Conservation (phyloP, 2,888 invertebrate species). For the Panorpa germanica region DNA sequence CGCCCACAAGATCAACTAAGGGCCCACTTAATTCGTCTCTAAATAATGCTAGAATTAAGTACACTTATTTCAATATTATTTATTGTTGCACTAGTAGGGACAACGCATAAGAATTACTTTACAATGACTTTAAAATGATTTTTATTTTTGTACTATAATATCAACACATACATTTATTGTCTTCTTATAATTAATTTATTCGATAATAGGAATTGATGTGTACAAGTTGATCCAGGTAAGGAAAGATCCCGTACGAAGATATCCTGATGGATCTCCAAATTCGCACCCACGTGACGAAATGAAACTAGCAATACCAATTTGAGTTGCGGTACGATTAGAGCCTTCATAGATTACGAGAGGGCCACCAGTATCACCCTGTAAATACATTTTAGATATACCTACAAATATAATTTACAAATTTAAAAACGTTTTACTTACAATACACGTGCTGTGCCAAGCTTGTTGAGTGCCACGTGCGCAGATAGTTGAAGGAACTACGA, state of each 20-base stretch:
- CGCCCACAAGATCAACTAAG: too few species aligned
- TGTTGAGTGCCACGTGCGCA: conserved; percentile 11
- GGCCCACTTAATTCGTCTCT: too few species aligned
- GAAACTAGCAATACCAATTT: conserved; percentile 13
- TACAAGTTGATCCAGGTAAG: too few species aligned
- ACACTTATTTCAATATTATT: too few species aligned
- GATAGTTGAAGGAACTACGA: conserved; percentile 11
- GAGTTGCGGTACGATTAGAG: conserved; percentile 8
- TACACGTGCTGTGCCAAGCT: conserved; percentile 11
- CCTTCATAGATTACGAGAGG: conserved; percentile 11
- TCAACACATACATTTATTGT: too few species aligned
- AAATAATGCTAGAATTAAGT: too few species aligned
- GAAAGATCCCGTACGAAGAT: too few species aligned
- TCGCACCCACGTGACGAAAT: conserved; percentile 12
- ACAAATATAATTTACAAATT: neutral
- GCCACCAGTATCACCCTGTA: conserved; percentile 12
- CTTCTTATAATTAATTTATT: too few species aligned
- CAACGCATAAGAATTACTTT: neutral
- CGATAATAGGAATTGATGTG: too few species aligned
- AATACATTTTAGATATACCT: neutral
- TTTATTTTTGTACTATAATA: neutral
- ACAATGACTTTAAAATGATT: neutral
- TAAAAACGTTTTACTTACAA: too few species aligned
- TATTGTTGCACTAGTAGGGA: too few species aligned
- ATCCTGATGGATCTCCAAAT: too few species aligned